Conservation (phyloP, 2,888 invertebrate species). For the Ptycholaimellus sp. region DNA sequence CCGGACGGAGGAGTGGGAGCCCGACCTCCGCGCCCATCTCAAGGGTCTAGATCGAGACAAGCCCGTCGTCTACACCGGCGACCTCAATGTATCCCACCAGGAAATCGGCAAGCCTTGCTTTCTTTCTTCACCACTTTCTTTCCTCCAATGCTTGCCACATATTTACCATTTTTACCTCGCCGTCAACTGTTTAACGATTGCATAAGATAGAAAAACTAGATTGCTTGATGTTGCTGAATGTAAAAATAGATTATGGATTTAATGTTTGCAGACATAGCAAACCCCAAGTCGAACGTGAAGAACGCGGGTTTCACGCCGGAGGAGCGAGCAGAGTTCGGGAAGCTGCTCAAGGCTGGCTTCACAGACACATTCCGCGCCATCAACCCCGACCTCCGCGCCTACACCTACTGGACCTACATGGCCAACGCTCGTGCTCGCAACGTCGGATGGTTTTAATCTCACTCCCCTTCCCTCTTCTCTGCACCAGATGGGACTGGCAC, state of each 20-base stretch:
- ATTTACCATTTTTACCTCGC: too few relatives aligned
- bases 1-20: too few relatives aligned
- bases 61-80: too few relatives aligned
- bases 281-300: constrained; percentile 66
- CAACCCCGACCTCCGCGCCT: too few relatives aligned
- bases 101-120: too few relatives aligned
- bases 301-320: constrained; percentile 80
- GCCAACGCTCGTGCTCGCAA: constrained; percentile 59
- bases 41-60: too few relatives aligned
- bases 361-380: constrained; percentile 27
- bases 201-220: neutral
- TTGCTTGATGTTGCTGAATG: neutral
- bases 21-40: too few relatives aligned
- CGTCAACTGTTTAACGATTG: constrained; percentile 54
- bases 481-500: constrained; percentile 9
- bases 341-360: constrained; percentile 41
- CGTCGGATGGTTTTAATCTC: constrained; percentile 83
- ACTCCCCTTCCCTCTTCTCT: constrained; percentile 1
- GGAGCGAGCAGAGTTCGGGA: constrained; percentile 67
- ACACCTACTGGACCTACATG: constrained; percentile 90
- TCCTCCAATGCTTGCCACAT: too few relatives aligned
- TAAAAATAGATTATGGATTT: constrained; percentile 1
- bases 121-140: too few relatives aligned
- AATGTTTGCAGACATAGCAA: constrained; percentile 48
- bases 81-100: too few relatives aligned